Evolutionary conservation across 1,140 invertebrate species (phyloP).

Genomic region (Rhizoglyphus robini): DNA sequence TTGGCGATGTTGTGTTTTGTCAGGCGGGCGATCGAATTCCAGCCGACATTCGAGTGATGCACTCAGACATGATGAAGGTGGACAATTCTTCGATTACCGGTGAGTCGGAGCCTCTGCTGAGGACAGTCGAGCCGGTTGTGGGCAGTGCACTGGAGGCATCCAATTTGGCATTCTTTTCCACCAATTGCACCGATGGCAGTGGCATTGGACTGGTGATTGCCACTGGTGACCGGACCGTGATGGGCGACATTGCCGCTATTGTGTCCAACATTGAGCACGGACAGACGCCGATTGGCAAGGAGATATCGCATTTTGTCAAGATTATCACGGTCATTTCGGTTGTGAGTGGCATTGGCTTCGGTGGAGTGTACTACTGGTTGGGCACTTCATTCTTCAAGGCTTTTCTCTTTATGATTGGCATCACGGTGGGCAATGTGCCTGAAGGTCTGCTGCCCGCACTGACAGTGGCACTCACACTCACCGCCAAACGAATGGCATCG

Average conservation of each 20-base stretch:
- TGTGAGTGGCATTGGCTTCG: conserved; percentile 35
- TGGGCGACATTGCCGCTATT: conserved; percentile 91
- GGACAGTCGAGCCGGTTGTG: conserved; percentile 28
- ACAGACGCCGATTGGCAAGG: conserved; percentile 44
- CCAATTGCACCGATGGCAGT: conserved; percentile 22
- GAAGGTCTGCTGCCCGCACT: conserved; percentile 33
- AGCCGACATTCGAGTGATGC: conserved; percentile 12
- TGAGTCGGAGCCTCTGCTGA: conserved; percentile 44
- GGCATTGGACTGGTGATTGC: conserved; percentile 85
- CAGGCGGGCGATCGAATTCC: conserved; percentile 50
- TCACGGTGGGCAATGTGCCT: conserved; percentile 34
- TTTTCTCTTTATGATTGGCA: conserved; percentile 91
- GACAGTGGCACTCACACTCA: conserved; percentile 23
- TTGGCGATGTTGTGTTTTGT: conserved; percentile 71
- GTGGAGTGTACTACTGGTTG: conserved; percentile 63
- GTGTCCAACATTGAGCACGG: conserved; percentile 87
- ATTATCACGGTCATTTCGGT: conserved; percentile 71
- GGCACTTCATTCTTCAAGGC: conserved; percentile 96
- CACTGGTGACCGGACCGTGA: conserved; percentile 91
- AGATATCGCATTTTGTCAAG: conserved; percentile 96
- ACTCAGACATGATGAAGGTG: conserved; percentile 2
- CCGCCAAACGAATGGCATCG: conserved; percentile 26
- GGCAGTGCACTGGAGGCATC: neutral
- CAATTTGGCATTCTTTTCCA: conserved; percentile 20
- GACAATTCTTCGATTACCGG: conserved; percentile 62